These are phyloP conservation scores for Anastatus disparis DNA, from an alignment of 1,140 invertebrate genomes.

Conservation along the genomic window DNA sequence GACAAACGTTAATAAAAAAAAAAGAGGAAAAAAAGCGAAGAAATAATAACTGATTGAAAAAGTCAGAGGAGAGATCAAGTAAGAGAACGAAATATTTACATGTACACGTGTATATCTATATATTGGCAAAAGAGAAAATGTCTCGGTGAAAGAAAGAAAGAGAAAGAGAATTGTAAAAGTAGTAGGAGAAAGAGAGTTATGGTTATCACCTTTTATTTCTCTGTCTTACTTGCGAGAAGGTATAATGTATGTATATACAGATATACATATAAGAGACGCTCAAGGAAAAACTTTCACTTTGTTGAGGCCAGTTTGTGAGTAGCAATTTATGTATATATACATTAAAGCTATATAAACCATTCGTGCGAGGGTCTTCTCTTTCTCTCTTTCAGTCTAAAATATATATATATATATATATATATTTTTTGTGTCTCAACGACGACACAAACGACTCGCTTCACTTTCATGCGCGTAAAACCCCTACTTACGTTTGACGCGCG, in stretches of 20 bases:
- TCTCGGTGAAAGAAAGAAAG: background rate
- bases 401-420: background rate
- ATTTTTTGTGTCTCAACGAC: no score
- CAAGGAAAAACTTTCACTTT: constrained; percentile 52
- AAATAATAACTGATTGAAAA: background rate
- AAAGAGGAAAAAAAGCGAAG: no score
- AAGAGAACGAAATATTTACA: no score
- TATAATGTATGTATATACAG: no score
- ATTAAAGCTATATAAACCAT: no score
- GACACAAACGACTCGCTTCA: constrained; percentile 50
- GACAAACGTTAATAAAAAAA: background rate
- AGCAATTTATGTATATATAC: background rate
- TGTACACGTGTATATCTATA: background rate
- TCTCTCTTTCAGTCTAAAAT: no score
- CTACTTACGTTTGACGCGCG: no score
- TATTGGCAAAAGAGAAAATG: background rate
- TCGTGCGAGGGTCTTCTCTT: no score
- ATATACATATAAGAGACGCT: no score
- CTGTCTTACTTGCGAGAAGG: background rate
- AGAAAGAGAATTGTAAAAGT: background rate
- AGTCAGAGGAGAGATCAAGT: background rate
- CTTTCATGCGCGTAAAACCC: constrained; percentile 52
- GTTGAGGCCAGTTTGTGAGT: constrained; percentile 47
- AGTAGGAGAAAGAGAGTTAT: constrained; percentile 15
- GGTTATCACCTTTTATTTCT: background rate